A percentile compares a stretch with the other conserved stretches of the same genome.
These are phyloP conservation scores for Tenthredo livida DNA, from an alignment of 2,888 invertebrate species.

Conservation along the genomic window DNA sequence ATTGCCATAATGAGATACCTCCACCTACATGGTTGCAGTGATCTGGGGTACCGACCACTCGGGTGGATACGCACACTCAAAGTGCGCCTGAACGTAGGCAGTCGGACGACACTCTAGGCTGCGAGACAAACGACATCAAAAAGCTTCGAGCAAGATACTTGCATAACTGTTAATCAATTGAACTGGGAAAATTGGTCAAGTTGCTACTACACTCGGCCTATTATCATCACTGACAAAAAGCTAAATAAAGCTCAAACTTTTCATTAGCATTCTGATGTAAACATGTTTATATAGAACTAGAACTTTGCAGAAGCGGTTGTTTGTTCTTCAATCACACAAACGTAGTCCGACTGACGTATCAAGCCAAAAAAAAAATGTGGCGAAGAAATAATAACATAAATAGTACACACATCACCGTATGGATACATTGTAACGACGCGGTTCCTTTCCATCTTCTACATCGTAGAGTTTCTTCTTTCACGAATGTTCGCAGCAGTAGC, in stretches of 20 bases:
- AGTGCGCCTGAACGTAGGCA: conserved; percentile 20
- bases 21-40: neutral
- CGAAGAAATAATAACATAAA: neutral
- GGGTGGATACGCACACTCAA: neutral
- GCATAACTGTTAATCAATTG: neutral
- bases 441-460: too few relatives aligned
- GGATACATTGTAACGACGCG: too few relatives aligned
- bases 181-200: neutral
- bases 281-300: too few relatives aligned
- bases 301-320: too few relatives aligned
- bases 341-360: too few relatives aligned
- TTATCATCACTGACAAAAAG: neutral
- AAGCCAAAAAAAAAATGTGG: too few relatives aligned
- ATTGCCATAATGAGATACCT: neutral
- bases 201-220: neutral
- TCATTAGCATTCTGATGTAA: neutral
- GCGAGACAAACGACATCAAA: neutral
- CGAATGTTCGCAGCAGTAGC: too few relatives aligned
- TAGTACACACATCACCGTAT: too few relatives aligned
- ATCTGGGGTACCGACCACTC: conserved; percentile 13
- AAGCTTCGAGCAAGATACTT: neutral
- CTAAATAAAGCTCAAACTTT: neutral
- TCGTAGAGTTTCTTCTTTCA: too few relatives aligned
- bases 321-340: too few relatives aligned
- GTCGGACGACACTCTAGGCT: neutral